A percentile compares a stretch with the other conserved stretches of the same genome.
phyloP scores from a whole-genome alignment of 2,888 invertebrate species.

The Teleogryllus oceanicus region DNA sequence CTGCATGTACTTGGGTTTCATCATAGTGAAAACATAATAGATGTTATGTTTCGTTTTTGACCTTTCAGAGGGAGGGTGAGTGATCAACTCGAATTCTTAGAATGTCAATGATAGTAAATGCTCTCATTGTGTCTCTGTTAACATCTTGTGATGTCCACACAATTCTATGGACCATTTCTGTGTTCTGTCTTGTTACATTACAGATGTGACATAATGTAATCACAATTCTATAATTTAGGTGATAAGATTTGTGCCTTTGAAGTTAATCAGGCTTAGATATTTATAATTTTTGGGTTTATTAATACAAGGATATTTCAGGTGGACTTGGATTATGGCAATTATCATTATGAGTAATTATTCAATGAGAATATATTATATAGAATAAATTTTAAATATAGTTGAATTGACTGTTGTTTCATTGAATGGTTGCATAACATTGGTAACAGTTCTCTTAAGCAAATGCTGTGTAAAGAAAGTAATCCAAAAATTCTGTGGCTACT shows the following conservation, averaged over 20 bases:
- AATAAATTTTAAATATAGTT: conserved; percentile 11
- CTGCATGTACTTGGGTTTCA: no score
- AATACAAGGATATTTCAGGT: conserved; percentile 1
- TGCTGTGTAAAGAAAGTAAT: background rate
- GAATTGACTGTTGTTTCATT: conserved; percentile 18
- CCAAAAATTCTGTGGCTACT: no score
- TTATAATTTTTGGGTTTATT: background rate
- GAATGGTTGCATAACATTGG: conserved; percentile 5
- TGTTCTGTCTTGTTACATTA: conserved; percentile 3
- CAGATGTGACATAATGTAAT: background rate
- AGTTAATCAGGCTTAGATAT: conserved; percentile 18
- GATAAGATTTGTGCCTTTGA: conserved; percentile 18
- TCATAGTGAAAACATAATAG: no score
- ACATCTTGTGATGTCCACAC: background rate
- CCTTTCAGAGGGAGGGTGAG: background rate
- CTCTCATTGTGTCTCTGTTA: background rate
- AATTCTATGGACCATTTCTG: conserved; percentile 10
- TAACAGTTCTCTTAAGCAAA: background rate
- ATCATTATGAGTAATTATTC: background rate
- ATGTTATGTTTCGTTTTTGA: no score
- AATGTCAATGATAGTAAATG: background rate
- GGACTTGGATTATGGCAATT: conserved; percentile 2
- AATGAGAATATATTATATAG: conserved; percentile 4
- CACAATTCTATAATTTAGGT: conserved; percentile 4
- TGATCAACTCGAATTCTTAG: background rate